These are phyloP conservation scores for Bombus pascuorum DNA, from an alignment of 1,140 invertebrate genomes.

Conservation along the genomic window DNA sequence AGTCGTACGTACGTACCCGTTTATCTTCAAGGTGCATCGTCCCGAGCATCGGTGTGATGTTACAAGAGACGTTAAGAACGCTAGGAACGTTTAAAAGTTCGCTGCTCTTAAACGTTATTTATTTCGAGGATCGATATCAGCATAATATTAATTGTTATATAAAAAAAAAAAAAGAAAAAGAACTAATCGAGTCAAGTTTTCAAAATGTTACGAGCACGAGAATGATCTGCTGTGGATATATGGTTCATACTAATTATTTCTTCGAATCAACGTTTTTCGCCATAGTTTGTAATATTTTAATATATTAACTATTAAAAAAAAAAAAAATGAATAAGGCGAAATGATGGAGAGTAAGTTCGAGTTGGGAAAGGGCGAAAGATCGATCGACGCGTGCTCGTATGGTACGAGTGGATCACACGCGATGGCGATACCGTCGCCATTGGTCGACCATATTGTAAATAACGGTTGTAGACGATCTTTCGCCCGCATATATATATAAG, in stretches of 20 bases:
- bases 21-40: constrained; percentile 42
- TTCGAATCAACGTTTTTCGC: constrained; percentile 68
- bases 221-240: constrained; percentile 51
- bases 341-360: constrained; percentile 15
- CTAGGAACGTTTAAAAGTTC: constrained; percentile 49
- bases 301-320: constrained; percentile 62
- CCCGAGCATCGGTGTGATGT: constrained; percentile 18
- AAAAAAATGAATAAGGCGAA: constrained; percentile 13
- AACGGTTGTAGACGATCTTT: constrained; percentile 51
- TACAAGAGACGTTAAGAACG: constrained; percentile 14
- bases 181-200: constrained; percentile 65
- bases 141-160: constrained; percentile 72
- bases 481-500: constrained; percentile 32
- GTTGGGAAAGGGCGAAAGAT: constrained; percentile 57
- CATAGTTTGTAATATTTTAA: constrained; percentile 73
- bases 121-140: constrained; percentile 67
- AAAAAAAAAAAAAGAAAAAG: constrained; percentile 4
- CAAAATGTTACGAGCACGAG: constrained; percentile 56
- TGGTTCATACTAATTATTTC: constrained; percentile 65
- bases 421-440: neutral
- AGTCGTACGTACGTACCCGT: neutral
- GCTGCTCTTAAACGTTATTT: constrained; percentile 56
- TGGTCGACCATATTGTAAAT: neutral
- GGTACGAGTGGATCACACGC: neutral
- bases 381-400: neutral